phyloP scores from a whole-genome alignment of 2,797 vertebrate genomes.

The Kryptopterus vitreolus region DNA sequence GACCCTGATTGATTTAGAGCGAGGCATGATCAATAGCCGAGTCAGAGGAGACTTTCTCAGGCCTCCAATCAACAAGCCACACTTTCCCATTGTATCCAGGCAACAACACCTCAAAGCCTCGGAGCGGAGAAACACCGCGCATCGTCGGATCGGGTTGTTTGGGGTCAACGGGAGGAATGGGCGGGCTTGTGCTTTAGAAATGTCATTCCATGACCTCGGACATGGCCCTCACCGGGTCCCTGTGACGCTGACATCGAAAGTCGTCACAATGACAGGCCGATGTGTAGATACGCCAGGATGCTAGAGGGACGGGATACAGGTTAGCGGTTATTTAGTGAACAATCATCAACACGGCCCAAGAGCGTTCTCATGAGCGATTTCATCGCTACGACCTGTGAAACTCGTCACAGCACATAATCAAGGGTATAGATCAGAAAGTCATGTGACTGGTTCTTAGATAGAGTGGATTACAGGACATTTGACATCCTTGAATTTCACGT shows the following conservation, averaged over 20 bases:
- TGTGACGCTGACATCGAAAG: constrained; percentile 25
- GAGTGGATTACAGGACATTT: not conserved
- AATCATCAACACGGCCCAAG: constrained; percentile 5
- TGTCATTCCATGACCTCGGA: constrained; percentile 50
- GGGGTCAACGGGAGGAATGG: constrained; percentile 36
- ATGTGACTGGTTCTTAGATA: not conserved
- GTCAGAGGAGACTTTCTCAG: constrained; percentile 50
- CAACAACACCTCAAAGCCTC: constrained; percentile 51
- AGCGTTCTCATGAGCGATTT: not conserved
- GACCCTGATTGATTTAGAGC: constrained; percentile 45
- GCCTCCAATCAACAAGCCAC: constrained; percentile 50
- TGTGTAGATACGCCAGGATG: constrained; percentile 37
- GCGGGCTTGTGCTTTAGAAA: constrained; percentile 40
- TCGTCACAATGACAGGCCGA: constrained; percentile 48
- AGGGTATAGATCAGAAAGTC: too few relatives aligned
- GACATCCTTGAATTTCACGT: not conserved
- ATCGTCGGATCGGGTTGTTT: constrained; percentile 40
- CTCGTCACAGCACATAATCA: not conserved
- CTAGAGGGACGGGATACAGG: constrained; percentile 22
- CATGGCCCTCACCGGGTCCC: constrained; percentile 31
- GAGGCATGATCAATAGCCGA: constrained; percentile 53
- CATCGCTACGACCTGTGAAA: not conserved
- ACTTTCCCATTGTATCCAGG: constrained; percentile 52
- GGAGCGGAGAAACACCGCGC: constrained; percentile 25
- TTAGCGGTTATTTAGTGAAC: constrained; percentile 30